phyloP scores from a whole-genome alignment of 2,888 invertebrate species.

The Sabatieria punctata region DNA sequence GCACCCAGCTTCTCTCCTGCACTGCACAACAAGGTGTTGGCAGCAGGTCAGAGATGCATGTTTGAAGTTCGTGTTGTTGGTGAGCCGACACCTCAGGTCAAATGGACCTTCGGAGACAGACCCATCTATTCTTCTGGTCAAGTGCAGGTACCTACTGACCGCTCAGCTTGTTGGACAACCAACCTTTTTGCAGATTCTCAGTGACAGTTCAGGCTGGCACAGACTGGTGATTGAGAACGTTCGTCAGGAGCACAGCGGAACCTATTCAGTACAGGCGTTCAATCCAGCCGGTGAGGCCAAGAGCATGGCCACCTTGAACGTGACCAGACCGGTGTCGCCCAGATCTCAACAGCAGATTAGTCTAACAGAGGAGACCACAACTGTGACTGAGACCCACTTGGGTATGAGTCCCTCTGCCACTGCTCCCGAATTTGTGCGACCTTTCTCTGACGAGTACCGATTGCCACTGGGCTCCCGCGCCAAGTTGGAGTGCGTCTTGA shows the following conservation, averaged over 20 bases:
- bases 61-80: conserved; percentile 20
- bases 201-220: conserved; percentile 27
- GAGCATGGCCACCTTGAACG: conserved; percentile 57
- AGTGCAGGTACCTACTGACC: conserved; percentile 13
- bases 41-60: conserved; percentile 7
- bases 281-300: conserved; percentile 81
- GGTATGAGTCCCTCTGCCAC: conserved; percentile 22
- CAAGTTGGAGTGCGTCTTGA: conserved; percentile 28
- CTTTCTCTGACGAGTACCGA: conserved; percentile 25
- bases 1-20: not conserved
- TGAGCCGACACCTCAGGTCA: conserved; percentile 22
- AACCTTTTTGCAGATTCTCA: conserved; percentile 8
- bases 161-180: no score
- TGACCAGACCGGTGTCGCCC: conserved; percentile 31
- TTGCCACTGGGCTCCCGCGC: conserved; percentile 21
- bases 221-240: conserved; percentile 54
- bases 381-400: not conserved
- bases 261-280: conserved; percentile 62
- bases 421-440: conserved; percentile 25
- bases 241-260: conserved; percentile 54
- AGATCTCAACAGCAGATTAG: conserved; percentile 3
- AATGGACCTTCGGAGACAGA: conserved; percentile 23
- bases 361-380: not conserved
- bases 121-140: conserved; percentile 15
- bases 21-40: conserved; percentile 5